A percentile compares a stretch with the other conserved stretches of the same genome.
Evolutionary conservation across 2,888 invertebrate genomes (phyloP).

Genomic region (Pachliopta kotzebuea): DNA sequence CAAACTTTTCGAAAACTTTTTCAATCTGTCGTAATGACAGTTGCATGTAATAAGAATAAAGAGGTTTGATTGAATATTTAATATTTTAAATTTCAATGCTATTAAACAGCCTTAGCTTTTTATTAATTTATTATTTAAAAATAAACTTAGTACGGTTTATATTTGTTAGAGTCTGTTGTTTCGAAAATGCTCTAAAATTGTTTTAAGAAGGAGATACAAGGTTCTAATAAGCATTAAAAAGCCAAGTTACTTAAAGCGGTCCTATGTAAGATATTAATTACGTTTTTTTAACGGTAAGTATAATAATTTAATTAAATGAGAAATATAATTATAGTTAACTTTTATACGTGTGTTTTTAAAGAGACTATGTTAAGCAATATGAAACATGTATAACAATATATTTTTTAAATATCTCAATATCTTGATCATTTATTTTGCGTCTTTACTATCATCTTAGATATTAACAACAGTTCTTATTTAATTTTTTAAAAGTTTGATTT

Average conservation of each 20-base stretch:
- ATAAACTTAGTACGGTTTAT: not conserved
- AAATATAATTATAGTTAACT: not conserved
- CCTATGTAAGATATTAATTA: not conserved
- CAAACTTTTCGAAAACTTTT: slow-evolving; percentile 27
- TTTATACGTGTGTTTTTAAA: not conserved
- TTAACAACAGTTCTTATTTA: not conserved
- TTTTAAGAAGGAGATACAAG: too few species aligned
- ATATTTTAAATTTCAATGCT: not conserved
- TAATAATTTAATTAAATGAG: not conserved
- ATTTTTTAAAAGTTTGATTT: not conserved
- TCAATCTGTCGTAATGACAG: slow-evolving; percentile 22
- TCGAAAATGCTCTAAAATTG: too few species aligned
- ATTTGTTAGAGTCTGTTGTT: not conserved
- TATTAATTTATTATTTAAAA: not conserved
- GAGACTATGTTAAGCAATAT: not conserved
- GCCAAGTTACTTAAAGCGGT: not conserved
- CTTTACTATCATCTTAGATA: too few species aligned
- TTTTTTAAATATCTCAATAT: not conserved
- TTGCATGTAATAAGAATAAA: not conserved
- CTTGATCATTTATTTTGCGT: too few species aligned
- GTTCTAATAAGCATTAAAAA: slow-evolving; percentile 11
- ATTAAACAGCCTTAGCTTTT: not conserved
- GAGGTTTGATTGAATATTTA: slow-evolving; percentile 8
- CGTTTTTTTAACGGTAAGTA: not conserved
- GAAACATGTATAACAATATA: too few species aligned